A percentile compares a stretch with the other conserved stretches of the same genome.
Conservation (phyloP, 2,113 vertebrate species). For the Notechis scutatus region DNA sequence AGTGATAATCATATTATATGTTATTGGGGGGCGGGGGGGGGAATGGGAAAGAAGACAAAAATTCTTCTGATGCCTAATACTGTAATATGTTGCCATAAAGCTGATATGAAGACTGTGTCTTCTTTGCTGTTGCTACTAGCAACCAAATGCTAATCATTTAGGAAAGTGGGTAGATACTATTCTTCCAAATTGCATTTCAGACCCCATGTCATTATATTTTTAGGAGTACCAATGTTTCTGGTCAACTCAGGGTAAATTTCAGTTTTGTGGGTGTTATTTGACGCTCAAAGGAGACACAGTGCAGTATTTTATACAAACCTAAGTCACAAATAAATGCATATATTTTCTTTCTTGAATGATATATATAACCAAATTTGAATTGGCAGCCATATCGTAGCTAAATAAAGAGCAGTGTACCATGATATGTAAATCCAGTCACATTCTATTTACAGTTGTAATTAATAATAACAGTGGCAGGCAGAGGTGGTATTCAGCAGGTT, state of each 20-base stretch:
- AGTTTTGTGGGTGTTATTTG: background rate
- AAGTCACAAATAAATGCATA: background rate
- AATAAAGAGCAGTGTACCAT: background rate
- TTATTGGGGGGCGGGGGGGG: too few species aligned
- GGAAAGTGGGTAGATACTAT: background rate
- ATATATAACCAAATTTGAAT: background rate
- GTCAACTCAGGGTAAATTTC: background rate
- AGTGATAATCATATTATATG: background rate
- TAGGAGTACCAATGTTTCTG: background rate
- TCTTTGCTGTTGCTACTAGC: background rate
- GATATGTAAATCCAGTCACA: background rate
- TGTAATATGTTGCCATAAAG: background rate
- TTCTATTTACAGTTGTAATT: background rate
- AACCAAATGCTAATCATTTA: slow-evolving; percentile 1
- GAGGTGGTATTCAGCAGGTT: too few species aligned
- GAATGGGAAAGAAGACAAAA: background rate
- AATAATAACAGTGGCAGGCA: background rate
- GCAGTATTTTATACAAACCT: background rate
- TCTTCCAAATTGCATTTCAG: background rate
- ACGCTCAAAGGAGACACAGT: background rate
- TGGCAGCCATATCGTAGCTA: background rate
- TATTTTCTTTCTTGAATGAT: background rate
- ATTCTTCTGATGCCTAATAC: background rate
- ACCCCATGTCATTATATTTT: background rate
- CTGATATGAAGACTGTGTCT: background rate